phyloP scores from a whole-genome alignment of 64 coral and sea anemone genomes.

The Stichodactyla mertensii region DNA sequence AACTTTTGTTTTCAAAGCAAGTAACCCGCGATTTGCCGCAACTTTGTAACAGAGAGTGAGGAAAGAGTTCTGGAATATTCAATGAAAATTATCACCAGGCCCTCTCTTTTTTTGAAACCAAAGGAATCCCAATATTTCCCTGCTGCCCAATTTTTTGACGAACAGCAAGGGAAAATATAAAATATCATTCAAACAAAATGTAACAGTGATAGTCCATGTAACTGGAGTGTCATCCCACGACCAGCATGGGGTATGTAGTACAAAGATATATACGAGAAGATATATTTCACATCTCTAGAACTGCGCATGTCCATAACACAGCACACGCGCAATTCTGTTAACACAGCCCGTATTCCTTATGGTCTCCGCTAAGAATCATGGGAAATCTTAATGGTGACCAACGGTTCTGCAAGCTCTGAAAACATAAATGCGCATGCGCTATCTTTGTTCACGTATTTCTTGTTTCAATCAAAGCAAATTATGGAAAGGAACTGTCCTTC shows the following conservation, averaged over 20 bases:
- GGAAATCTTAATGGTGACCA: neutral
- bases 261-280: neutral
- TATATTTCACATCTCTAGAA: neutral
- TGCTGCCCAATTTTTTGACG: neutral
- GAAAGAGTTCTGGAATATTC: too few species aligned
- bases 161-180: neutral
- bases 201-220: too few species aligned
- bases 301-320: neutral
- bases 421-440: neutral
- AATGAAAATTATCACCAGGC: neutral
- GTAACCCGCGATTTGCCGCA: too few species aligned
- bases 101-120: neutral
- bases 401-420: neutral
- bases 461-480: neutral
- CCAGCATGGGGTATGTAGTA: slow-evolving; percentile 9
- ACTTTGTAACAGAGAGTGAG: too few species aligned
- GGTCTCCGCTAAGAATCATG: neutral
- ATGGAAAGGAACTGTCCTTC: neutral
- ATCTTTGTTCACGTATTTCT: neutral
- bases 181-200: slow-evolving; percentile 4
- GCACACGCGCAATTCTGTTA: neutral
- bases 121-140: neutral
- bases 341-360: neutral
- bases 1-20: too few species aligned
- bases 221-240: neutral